A percentile compares a stretch with the other conserved stretches of the same genome.
Conservation (phyloP, 2,797 vertebrate genomes). For the Selene dorsalis region DNA sequence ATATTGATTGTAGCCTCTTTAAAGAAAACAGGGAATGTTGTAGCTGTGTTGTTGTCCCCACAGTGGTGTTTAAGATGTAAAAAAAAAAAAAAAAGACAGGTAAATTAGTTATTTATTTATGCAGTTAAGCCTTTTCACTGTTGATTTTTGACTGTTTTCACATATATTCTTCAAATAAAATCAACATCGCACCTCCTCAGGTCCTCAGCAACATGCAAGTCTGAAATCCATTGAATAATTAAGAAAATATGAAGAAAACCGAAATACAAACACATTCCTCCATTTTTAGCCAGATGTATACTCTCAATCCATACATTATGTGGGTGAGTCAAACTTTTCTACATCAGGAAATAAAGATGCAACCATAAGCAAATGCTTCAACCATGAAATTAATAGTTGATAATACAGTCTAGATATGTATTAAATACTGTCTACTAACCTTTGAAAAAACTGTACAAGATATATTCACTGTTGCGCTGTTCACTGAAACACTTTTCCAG, state of each 20-base stretch:
- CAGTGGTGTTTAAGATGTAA: background rate
- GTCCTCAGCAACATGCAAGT: too few relatives aligned
- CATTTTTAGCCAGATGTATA: too few relatives aligned
- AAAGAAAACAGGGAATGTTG: too few relatives aligned
- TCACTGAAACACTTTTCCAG: background rate
- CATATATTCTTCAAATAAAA: background rate
- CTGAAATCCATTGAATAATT: too few relatives aligned
- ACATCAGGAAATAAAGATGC: too few relatives aligned
- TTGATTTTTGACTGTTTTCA: background rate
- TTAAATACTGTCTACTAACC: background rate
- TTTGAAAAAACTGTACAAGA: background rate
- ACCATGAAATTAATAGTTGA: background rate
- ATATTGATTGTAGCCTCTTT: background rate
- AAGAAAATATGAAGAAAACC: too few relatives aligned
- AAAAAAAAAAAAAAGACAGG: background rate
- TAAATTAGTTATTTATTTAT: background rate
- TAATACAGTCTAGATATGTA: background rate
- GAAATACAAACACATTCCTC: too few relatives aligned
- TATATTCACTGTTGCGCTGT: background rate
- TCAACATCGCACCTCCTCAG: too few relatives aligned
- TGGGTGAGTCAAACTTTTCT: too few relatives aligned
- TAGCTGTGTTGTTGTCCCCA: too few relatives aligned
- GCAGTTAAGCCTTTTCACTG: background rate
- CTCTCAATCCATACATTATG: too few relatives aligned
- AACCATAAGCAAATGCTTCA: background rate